Evolutionary conservation across 2,797 vertebrate genomes (phyloP), one percentile per base, ranked within the genome.

Genomic region (Cirrhinus mrigala): DNA sequence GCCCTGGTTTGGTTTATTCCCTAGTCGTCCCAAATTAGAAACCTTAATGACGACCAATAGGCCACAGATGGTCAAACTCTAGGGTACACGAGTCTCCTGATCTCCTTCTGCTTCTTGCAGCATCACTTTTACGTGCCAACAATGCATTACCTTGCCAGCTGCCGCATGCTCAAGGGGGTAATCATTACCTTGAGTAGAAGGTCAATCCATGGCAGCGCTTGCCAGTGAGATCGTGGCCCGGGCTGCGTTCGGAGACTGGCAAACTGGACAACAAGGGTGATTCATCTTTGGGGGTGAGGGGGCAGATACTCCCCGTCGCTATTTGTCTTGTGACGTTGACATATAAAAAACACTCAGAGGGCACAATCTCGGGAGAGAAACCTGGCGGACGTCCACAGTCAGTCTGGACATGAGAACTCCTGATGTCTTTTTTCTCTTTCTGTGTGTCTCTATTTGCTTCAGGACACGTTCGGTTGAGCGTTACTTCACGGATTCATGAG

Each of bases 1-100:
- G 93, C 92, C 92, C 93, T 94, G 91, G 89, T 95, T 94, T 94
- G 94, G 93, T 94, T 92, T 94, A 95, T 95, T 93, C 95, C 94
- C 94, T 93, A 95, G 93, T 94, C 90, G 89, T 92, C 94, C 94
- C 82, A 91, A 95, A 95, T 96, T 96, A 96, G 95, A 95, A 95
- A 93, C 93, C 93, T 94, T 95, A 96, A 96, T 96, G 95, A 95
- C 93, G 93, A 94, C 93, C 94, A 93, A 95, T 95, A 94, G 94
- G 88, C 89, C 92, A 92, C 95, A 96, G 95, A 95, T 96, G 95
- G 95, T 94, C 93, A 92, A 95, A 93, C 94, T 94, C 94, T 92
- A 90, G 94, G 94, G 92, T 92, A 91, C 92, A 81, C 79, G 33
- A 89, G 91, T 91, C 92, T 92, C 94, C 90, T 93, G 93, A 93